Conservation (phyloP, 2,888 invertebrate species). For the Alloplasta piceator region DNA sequence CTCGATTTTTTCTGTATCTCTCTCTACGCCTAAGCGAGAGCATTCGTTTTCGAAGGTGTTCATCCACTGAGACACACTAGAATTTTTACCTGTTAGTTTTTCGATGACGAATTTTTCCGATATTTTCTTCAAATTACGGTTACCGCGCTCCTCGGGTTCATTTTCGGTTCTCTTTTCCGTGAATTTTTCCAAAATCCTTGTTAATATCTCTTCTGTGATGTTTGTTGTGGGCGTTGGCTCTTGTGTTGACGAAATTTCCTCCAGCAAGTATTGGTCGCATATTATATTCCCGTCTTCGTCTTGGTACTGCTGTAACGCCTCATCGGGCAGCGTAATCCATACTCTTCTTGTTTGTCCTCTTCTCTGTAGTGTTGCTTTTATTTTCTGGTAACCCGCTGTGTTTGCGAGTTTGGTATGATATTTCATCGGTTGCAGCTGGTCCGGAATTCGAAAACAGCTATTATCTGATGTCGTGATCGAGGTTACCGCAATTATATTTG, state of each 20-base stretch:
- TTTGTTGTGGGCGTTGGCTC: conserved; percentile 18
- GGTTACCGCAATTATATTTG: conserved; percentile 47
- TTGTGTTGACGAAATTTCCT: conserved; percentile 9
- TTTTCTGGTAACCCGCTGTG: conserved; percentile 45
- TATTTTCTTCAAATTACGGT: conserved; percentile 50
- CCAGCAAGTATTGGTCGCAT: too few species aligned
- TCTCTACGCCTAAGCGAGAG: not conserved
- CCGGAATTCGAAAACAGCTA: conserved; percentile 35
- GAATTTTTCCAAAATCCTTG: conserved; percentile 49
- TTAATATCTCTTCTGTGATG: conserved; percentile 50
- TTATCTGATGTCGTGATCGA: conserved; percentile 47
- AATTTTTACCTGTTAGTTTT: conserved; percentile 54
- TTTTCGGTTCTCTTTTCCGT: conserved; percentile 47
- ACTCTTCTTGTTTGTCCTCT: too few species aligned
- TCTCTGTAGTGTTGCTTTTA: conserved; percentile 52
- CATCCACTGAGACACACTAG: conserved; percentile 56
- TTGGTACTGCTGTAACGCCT: too few species aligned
- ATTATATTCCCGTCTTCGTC: too few species aligned
- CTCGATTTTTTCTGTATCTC: not conserved
- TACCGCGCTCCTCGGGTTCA: conserved; percentile 30
- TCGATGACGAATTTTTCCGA: conserved; percentile 60
- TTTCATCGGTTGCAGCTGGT: conserved; percentile 38
- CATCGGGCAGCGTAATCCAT: too few species aligned
- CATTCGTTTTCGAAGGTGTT: conserved; percentile 61
- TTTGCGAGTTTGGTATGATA: conserved; percentile 31